Evolutionary conservation across 2,113 vertebrate species (phyloP), one percentile per base, ranked within the genome.

Genomic region (Cyprichromis sp.): DNA sequence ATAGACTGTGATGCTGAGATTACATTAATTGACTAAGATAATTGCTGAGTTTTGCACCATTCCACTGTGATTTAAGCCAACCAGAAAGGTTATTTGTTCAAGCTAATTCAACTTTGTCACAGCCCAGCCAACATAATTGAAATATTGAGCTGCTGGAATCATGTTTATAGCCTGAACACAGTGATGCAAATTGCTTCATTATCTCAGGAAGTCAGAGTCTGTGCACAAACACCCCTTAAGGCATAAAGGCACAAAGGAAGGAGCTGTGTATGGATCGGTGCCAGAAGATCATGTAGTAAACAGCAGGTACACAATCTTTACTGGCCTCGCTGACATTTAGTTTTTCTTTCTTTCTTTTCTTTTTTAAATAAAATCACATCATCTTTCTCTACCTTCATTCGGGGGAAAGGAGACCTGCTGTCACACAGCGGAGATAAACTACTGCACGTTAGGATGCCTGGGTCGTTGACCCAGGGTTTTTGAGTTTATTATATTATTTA

Each of bases 131-230:
- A 47, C 68, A 47, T 73, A 73, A 73, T 73, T 73, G 68, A 45
- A 73, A 73, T 73, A 47, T 45, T 73, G 68, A 45, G 68, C 68
- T 73, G 4, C 68, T 47, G 40, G 68, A 47, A 26, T 73, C 40
- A 45, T 73, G 40, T 17, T 73, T 47, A 45, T 45, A 73, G 68
- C 14, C 40, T 73, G 68, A 29, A 73, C 68, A 5, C 9, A 73
- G 14, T 29, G 68, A 73, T 73, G 40, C 40, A 11, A 73, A 73
- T 45, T 45, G 14, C 68, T 73, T 47, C 40, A 73, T 73, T 73
- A 73, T 73, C 68, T 73, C 40, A 45, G 68, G 40, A 24, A 73
- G 38, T 21, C 66, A n/a, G 16, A 61, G 66, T 45, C 21, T 73
- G 68, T 45, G 68, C 21, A 73, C 68, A 45, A 68, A 29, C 40